Base-by-base conservation (phyloP, 2,888 invertebrate genomes). In the Aporophyla lueneburgensis region DNA sequence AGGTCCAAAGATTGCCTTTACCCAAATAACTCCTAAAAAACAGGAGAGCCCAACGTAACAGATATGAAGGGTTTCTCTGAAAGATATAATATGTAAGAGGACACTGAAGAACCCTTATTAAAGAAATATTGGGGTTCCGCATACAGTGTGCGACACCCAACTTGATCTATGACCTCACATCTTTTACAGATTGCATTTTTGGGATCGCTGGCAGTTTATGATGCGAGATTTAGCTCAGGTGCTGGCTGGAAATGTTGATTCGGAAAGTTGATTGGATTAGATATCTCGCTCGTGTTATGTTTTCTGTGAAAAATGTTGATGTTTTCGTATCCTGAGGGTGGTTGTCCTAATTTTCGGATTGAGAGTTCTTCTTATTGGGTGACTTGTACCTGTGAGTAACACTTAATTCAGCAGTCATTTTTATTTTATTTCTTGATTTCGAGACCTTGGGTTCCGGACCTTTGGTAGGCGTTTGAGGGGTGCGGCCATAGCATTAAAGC, bases 101-200 rank as follows among this genome's bases (percentile, higher is more conserved):
- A 71, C 72, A 74, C 70, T 74, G 62, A 81, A 83, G 87, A 70
- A 81, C 87, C 79, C 86, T 85, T 88, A 88, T 83, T 87, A 79
- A 85, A 84, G 76, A 88, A 85, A 87, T 88, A 87, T 87, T 73
- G 74, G 81, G 87, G 87, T 78, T 46, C 73, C 78, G 62, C 58
- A 85, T 79, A 80, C 66, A 78, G 72, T 82, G 76, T 72, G 72
- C 74, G 74, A 71, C 69, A 71, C 62, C 67, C 62, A 27, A 67
- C 71, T 71, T 83, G 87, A 87, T 85, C 77, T 87, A 87, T 72
- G 74, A 71, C 69, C 74, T 53, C 67, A 63, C 59, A 76, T 80
- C 58, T 83, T 78, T 68, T 59, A 62, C 62, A 83, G 77, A 80
- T 85, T 86, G 74, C 78, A 75, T 76, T 84, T 88, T 78, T 79